Evolutionary conservation across 2,797 vertebrate species (phyloP).

Genomic region (Luscinia megarhynchos): DNA sequence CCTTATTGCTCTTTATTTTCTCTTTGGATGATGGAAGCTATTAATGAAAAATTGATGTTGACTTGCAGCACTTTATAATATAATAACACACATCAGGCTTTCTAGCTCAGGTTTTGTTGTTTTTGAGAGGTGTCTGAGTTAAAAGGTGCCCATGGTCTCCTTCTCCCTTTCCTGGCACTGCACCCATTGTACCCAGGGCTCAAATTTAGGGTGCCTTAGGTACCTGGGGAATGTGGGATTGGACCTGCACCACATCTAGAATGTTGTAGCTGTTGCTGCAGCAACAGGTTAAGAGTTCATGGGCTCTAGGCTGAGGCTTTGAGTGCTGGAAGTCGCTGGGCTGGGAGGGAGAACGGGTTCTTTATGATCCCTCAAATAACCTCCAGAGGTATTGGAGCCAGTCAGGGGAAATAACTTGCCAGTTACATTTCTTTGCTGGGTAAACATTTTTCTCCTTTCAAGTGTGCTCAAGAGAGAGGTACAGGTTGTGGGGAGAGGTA

Average conservation of each 20-base stretch:
- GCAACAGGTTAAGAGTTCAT: background rate
- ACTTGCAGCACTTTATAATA: background rate
- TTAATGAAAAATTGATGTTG: background rate
- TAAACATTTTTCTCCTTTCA: slow-evolving; percentile 51
- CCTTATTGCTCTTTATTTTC: background rate
- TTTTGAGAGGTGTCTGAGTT: background rate
- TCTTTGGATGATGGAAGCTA: background rate
- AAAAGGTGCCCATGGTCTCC: background rate
- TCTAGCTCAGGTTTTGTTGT: background rate
- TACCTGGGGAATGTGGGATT: background rate
- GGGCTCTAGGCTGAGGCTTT: background rate
- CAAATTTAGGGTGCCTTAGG: background rate
- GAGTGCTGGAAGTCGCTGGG: background rate
- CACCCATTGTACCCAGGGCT: rapidly evolving
- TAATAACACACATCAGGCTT: background rate
- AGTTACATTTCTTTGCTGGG: slow-evolving; percentile 37
- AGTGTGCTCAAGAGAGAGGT: slow-evolving; percentile 53
- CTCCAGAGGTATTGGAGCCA: background rate
- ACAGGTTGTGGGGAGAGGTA: background rate
- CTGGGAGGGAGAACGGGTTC: slow-evolving; percentile 27
- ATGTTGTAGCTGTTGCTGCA: background rate
- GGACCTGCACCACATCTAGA: background rate
- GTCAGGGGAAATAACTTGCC: slow-evolving; percentile 60
- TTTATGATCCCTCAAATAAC: slow-evolving; percentile 44
- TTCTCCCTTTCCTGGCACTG: background rate